Percentiles rank a stretch among this genome's conserved stretches.
Evolutionary conservation across 2,888 invertebrate genomes (phyloP).

Genomic region (Orgyia antiqua): DNA sequence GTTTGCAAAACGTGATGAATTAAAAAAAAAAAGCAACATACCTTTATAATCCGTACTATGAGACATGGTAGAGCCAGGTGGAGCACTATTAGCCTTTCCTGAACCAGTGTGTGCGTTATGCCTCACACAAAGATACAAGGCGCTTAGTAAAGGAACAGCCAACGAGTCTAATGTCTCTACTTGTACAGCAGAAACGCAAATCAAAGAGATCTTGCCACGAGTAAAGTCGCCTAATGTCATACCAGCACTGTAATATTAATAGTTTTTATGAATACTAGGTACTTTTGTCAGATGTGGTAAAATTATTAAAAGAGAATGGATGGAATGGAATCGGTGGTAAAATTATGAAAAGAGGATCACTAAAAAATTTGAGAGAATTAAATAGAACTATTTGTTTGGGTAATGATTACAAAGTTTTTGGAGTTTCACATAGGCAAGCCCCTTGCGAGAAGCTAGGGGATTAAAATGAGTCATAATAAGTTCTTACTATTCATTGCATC

Average conservation of each 20-base stretch:
- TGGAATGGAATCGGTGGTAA: too few relatives aligned
- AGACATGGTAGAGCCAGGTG: conserved; percentile 34
- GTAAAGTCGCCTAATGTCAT: conserved; percentile 58
- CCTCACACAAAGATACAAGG: conserved; percentile 64
- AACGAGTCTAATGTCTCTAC: conserved; percentile 57
- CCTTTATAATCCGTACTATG: conserved; percentile 47
- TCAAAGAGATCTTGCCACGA: conserved; percentile 53
- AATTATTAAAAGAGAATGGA: too few relatives aligned
- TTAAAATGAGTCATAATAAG: not conserved
- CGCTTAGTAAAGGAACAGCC: conserved; percentile 62
- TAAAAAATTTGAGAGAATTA: too few relatives aligned
- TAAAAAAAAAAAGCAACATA: conserved; percentile 11
- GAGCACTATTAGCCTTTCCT: conserved; percentile 25
- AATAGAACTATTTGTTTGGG: too few relatives aligned
- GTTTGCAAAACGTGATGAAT: not conserved
- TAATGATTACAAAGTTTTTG: too few relatives aligned
- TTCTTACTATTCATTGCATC: conserved; percentile 73
- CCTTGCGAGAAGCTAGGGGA: too few relatives aligned
- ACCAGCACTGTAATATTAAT: conserved; percentile 42
- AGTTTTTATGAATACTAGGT: conserved; percentile 1
- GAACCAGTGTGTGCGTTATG: conserved; percentile 44
- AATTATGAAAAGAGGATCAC: too few relatives aligned
- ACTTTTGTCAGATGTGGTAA: too few relatives aligned
- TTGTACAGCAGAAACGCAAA: conserved; percentile 66
- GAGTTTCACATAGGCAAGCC: too few relatives aligned